Percentiles rank a stretch among this genome's conserved stretches.
Conservation (phyloP, 2,888 invertebrate genomes). For the Pardosa pseudoannulata region DNA sequence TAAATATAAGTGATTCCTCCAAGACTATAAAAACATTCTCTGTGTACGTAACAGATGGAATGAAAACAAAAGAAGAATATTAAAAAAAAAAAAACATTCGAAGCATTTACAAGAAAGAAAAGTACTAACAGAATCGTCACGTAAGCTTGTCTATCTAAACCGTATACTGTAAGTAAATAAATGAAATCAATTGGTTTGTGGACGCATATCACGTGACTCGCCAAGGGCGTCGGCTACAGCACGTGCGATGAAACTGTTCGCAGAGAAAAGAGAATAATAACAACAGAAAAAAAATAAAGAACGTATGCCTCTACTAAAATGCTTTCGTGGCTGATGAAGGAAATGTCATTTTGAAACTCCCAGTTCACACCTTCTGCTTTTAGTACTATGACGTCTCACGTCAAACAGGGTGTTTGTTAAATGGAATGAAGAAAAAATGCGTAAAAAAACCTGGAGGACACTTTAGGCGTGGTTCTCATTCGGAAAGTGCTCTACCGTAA, state of each 20-base stretch:
- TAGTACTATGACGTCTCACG: slow-evolving; percentile 17
- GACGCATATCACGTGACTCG: slow-evolving; percentile 24
- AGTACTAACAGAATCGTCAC: not conserved
- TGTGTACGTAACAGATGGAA: no score
- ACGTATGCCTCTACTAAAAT: slow-evolving; percentile 21
- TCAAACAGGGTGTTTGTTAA: slow-evolving; percentile 9
- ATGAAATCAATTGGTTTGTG: slow-evolving; percentile 24
- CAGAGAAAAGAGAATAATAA: not conserved
- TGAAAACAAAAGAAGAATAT: no score
- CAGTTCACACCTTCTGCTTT: slow-evolving; percentile 47
- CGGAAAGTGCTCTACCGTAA: slow-evolving; percentile 6
- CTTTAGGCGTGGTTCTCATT: slow-evolving; percentile 51
- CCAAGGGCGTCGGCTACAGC: slow-evolving; percentile 14
- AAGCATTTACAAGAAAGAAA: no score
- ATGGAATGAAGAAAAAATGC: not conserved
- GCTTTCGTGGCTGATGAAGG: slow-evolving; percentile 47
- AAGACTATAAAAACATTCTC: no score
- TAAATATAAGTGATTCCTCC: no score
- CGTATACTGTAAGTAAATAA: not conserved
- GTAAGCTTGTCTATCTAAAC: not conserved
- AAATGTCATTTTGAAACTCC: slow-evolving; percentile 38
- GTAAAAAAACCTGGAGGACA: not conserved
- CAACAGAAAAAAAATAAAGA: slow-evolving; percentile 28
- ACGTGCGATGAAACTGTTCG: not conserved
- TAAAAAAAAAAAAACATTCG: no score